phyloP scores from a whole-genome alignment of 2,888 invertebrate species.

The Caenorhabditis sp. region DNA sequence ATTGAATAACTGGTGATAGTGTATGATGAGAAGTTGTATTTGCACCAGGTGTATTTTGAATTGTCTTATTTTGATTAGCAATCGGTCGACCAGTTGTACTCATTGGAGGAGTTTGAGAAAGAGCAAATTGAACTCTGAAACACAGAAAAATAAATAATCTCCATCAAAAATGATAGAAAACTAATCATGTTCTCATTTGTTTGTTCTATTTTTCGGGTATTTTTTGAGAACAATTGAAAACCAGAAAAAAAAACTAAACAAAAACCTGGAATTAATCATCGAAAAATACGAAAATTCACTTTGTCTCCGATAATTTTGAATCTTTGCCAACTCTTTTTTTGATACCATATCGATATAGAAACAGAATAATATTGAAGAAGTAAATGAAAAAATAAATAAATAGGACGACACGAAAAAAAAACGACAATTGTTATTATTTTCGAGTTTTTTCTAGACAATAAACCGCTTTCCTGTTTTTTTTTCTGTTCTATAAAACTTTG shows the following conservation, averaged over 20 bases:
- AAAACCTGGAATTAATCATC: slow-evolving; percentile 32
- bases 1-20: slow-evolving; percentile 35
- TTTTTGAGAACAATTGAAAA: not conserved
- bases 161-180: not conserved
- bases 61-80: not conserved
- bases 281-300: slow-evolving; percentile 44
- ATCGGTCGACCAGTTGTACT: not conserved
- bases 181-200: too few species aligned
- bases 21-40: slow-evolving; percentile 22
- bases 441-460: not conserved
- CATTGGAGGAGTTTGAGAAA: slow-evolving; percentile 40
- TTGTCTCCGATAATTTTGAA: slow-evolving; percentile 21
- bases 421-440: slow-evolving; percentile 7
- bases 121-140: slow-evolving; percentile 42
- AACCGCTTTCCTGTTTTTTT: not conserved
- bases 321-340: slow-evolving; percentile 12
- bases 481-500: too few species aligned
- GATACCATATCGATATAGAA: not conserved
- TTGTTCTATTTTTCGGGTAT: not conserved
- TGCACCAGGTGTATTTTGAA: not conserved
- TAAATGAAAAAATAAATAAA: not conserved
- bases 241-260: not conserved
- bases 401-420: slow-evolving; percentile 2
- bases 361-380: not conserved
- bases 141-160: not conserved